Base-by-base conservation (phyloP, 2,797 vertebrate species). In the Sebastes trivittatus region DNA sequence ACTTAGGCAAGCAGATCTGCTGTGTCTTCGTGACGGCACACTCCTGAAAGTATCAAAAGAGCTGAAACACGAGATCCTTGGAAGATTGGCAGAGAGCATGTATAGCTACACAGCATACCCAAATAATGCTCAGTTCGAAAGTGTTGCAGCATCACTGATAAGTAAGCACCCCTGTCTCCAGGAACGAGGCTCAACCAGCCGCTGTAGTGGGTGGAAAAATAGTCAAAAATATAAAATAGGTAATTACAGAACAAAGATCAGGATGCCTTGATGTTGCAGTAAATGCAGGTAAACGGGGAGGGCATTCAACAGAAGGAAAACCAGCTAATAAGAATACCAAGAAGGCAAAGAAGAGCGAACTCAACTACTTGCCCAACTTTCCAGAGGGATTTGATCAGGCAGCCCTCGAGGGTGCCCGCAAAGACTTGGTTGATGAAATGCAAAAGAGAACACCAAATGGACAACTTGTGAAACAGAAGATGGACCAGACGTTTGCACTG, bases 31-130 rank as follows among this genome's bases (percentile, higher is more conserved):
- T 52, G 77, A 89, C 32, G 62, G 18, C 56, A 64, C 62, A 4
- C 9, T 30, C 30, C 79, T 89, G 2, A 83, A 88, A 79, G 61
- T 86, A 4, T 13, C 64, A n/a, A 87, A 83, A 67, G 83, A 90
- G 11, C 30, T 87, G 2, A 90, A 86, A 54, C 74, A 84, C 65
- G 52, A 85, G 7, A 78, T 87, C 7, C 72, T 77, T 55, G 73
- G 85, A 25, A 87, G 67, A 61, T n/a, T 83, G 36, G 62, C 62
- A 46, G 60, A 81, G 62, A 60, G 29, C 42, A 83, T 89, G 6
- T 70, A 77, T 73, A 13, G 7, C 14, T 82, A 75, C 54, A 69
- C 64, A 69, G 73, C 84, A 72, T 87, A 89, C 62, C 81, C 79
- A 77, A 66, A 18, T 11, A 78, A 72, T 11, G 23, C 34, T 5